Evolutionary conservation across 2,113 vertebrate species (phyloP).

Genomic region (Pangasianodon hypophthalmus): DNA sequence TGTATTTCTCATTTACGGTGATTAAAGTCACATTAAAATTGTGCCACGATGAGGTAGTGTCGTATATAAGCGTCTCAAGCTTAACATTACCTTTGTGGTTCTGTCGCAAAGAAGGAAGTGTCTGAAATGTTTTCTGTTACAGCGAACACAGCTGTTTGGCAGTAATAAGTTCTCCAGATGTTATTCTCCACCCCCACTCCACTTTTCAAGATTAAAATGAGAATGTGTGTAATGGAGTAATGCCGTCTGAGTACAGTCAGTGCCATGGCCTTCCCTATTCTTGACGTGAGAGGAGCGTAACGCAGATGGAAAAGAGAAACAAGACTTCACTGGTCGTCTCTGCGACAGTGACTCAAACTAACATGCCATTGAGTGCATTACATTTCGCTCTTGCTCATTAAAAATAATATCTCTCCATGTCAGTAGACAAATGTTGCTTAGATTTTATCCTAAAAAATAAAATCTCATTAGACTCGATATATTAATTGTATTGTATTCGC

Average conservation of each 20-base stretch:
- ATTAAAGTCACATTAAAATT: neutral
- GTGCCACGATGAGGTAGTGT: neutral
- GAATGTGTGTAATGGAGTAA: conserved; percentile 36
- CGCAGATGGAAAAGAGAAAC: conserved; percentile 47
- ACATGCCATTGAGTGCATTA: neutral
- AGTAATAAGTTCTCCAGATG: conserved; percentile 65
- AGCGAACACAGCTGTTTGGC: conserved; percentile 53
- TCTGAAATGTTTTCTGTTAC: conserved; percentile 48
- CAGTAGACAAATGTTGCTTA: neutral
- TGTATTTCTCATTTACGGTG: neutral
- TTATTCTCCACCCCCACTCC: neutral
- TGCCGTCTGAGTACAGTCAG: neutral
- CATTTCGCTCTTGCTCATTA: neutral
- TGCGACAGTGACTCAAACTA: no score
- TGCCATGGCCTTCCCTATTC: neutral
- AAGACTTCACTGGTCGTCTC: neutral
- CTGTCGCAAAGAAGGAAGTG: neutral
- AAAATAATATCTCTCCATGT: neutral
- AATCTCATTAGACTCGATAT: neutral
- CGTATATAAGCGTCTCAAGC: conserved; percentile 3
- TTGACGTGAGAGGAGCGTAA: conserved; percentile 57
- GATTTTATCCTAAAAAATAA: neutral
- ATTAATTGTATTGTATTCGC: neutral
- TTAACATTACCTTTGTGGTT: conserved; percentile 29
- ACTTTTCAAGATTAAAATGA: conserved; percentile 14